Base-by-base conservation (phyloP, 2,888 invertebrate species). In the Caenorhabditis sp. region DNA sequence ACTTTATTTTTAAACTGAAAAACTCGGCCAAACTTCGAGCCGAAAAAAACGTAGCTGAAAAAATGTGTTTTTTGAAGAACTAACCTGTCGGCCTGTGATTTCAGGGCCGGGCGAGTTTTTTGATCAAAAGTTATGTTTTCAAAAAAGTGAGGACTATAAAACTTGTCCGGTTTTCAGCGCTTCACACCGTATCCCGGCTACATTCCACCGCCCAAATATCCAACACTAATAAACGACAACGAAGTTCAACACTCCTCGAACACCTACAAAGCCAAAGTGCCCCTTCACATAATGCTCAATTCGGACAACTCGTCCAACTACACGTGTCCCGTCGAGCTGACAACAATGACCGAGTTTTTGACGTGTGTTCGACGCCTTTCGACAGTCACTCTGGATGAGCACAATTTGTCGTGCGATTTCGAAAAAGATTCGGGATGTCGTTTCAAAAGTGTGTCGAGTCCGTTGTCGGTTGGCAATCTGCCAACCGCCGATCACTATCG, bases 131-230 rank as follows among this genome's bases (percentile, higher is more conserved):
- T n/a, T n/a, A n/a, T n/a, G 17, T 57, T n/a, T 17, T 37, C n/a
- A n/a, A n/a, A n/a, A n/a, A n/a, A n/a, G n/a, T 19, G 54, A 55
- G 12, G 23, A 69, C 59, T 51, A 8, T n/a, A n/a, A n/a, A n/a
- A n/a, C n/a, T n/a, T n/a, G n/a, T n/a, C n/a, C n/a, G n/a, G n/a
- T 27, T 36, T 58, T 21, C n/a, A 58, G 58, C 5, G 26, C 43
- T 60, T 79, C 31, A 76, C 74, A 24, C 77, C 81, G 10, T 81
- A 81, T 62, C 81, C 81, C 8, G 81, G 81, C 17, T 81, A 81
- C 60, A 74, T 81, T 43, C 76, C 81, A n/a, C 81, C 81, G 1
- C 76, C 68, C 0, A 53, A 36, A 24, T 73, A 62, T 62, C 73
- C 73, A 12, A 73, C 73, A 1, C 54, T 73, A 5, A 73, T 73